Evolutionary conservation across 2,797 vertebrate species (phyloP).

Genomic region (Aplochiton taeniatus): DNA sequence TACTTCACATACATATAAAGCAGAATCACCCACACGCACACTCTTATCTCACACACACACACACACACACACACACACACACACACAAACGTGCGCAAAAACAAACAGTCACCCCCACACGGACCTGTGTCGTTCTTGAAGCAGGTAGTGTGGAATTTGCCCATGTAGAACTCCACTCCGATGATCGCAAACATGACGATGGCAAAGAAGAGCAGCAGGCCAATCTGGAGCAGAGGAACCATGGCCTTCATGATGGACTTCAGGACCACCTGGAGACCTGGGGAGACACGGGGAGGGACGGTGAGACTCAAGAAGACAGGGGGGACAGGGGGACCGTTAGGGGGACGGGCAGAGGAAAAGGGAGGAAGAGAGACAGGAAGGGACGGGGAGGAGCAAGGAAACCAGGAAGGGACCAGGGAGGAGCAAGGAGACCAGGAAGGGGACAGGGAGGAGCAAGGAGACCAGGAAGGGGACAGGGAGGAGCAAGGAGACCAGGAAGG

Average conservation of each 20-base stretch:
- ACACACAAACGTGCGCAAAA: not conserved
- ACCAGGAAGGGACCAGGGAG: too few relatives aligned
- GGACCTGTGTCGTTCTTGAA: conserved; percentile 86
- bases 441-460: not conserved
- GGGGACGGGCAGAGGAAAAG: not conserved
- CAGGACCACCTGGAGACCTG: conserved; percentile 95
- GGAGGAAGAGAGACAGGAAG: not conserved
- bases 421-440: too few relatives aligned
- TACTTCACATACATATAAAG: not conserved
- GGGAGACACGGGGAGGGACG: conserved; percentile 11
- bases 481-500: not conserved
- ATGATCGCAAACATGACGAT: conserved; percentile 99
- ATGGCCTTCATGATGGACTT: conserved; percentile 99
- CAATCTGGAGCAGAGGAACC: conserved; percentile 97
- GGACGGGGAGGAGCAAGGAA: not conserved
- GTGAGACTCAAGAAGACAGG: not conserved
- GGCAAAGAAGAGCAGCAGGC: conserved; percentile 95
- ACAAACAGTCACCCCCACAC: conserved; percentile 31
- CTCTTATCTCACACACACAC: conserved; percentile 22
- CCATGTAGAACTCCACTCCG: conserved; percentile 97
- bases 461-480: not conserved
- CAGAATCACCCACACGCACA: not conserved
- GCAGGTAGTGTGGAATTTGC: conserved; percentile 93
- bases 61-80: conserved; percentile 22
- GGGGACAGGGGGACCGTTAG: not conserved